Evolutionary conservation across 1,140 invertebrate species (phyloP).

Genomic region (Drosophila ogumai): DNA sequence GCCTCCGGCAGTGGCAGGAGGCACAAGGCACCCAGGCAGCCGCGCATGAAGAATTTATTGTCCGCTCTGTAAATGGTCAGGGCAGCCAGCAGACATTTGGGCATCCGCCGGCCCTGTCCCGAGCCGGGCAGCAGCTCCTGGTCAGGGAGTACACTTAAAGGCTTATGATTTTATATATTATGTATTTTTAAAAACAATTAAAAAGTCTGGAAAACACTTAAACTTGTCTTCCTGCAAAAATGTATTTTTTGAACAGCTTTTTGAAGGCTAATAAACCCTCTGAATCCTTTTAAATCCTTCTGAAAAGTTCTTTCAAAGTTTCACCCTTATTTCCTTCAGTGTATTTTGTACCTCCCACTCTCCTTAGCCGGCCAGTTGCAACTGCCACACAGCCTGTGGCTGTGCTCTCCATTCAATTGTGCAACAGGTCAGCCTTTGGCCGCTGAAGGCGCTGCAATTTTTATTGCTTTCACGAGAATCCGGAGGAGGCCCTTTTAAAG

Average conservation of each 20-base stretch:
- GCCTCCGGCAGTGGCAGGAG: conserved; percentile 1
- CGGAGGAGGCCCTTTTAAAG: conserved; percentile 66
- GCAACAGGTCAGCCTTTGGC: conserved; percentile 65
- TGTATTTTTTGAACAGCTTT: no score
- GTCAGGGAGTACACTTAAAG: not conserved
- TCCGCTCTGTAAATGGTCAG: conserved; percentile 71
- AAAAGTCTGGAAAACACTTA: not conserved
- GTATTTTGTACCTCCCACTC: conserved; percentile 1
- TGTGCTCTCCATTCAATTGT: conserved; percentile 75
- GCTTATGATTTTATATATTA: not conserved
- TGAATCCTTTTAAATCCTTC: not conserved
- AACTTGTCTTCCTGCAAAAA: no score
- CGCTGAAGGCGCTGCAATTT: conserved; percentile 70
- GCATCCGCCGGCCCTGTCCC: conserved; percentile 27
- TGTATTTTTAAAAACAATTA: not conserved
- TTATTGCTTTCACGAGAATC: conserved; percentile 79
- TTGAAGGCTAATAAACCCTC: no score
- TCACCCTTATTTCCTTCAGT: not conserved
- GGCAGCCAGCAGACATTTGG: conserved; percentile 60
- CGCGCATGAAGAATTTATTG: conserved; percentile 76
- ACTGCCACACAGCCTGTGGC: conserved; percentile 3
- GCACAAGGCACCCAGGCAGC: conserved; percentile 7
- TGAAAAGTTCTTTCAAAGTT: not conserved
- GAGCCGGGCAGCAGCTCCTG: not conserved
- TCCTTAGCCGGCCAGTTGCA: conserved; percentile 10